Evolutionary conservation across 2,113 vertebrate genomes (phyloP), one percentile per base, ranked within the genome.

Genomic region (Anolis sagrei): DNA sequence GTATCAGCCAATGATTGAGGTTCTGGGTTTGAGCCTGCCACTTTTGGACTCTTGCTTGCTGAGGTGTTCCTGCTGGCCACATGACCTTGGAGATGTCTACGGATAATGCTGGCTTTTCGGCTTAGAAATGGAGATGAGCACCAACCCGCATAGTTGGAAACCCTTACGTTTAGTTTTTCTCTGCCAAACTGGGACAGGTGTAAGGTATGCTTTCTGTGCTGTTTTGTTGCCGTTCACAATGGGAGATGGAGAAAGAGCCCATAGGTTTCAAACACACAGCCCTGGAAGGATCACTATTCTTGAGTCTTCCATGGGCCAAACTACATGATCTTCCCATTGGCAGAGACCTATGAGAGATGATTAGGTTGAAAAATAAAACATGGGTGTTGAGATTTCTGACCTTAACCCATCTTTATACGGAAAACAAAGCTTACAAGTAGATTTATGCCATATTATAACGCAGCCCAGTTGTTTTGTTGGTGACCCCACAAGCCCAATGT

Each of bases 321-420:
- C 16, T 6, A 9, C 66, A n/a, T 0, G 0, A 21, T 44, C 3
- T 18, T 9, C 5, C 34, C 14, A 66, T 34, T 49, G 0, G 0
- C 3, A 13, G 76, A 9, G 19, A 10, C 23, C 10, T 7, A 27
- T 0, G 9, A 68, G 39, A 83, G 69, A n/a, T 83, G 49, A 0
- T 0, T n/a, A 19, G 6, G 34, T 79, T 13, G 11, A 2, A 69
- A 7, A 0, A 2, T 14, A 16, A 82, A 87, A 34, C 0, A 2
- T 27, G 82, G 84, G 34, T 27, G 78, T 62, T 85, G 79, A 9
- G 86, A 27, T 2, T 80, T 70, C 61, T 29, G 36, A 13, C 72
- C 23, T 82, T 3, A 3, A 18, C 51, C 64, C 16, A 1, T 6
- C 78, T 84, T 44, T 81, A 82, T 9, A 49, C 69, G 83, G 75